phyloP scores from a whole-genome alignment of 2,113 vertebrate species.

The Dicentrarchus labrax region DNA sequence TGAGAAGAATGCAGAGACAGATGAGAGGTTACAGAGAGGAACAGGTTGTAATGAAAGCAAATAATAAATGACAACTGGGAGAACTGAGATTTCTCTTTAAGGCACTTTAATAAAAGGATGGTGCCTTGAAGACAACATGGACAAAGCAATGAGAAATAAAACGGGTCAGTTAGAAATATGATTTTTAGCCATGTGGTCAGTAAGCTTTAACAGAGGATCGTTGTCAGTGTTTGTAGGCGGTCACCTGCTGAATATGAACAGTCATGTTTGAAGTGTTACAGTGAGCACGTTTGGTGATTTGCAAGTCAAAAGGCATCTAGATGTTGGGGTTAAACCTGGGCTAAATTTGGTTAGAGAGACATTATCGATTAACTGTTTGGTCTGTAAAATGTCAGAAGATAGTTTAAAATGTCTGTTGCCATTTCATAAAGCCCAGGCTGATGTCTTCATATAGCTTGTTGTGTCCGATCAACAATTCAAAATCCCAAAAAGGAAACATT shows the following conservation, averaged over 20 bases:
- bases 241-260: conserved; percentile 7
- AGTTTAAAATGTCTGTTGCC: not conserved
- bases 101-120: conserved; percentile 39
- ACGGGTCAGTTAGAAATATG: conserved; percentile 26
- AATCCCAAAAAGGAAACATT: not conserved
- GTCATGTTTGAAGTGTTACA: not conserved
- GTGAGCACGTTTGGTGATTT: not conserved
- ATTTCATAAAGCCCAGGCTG: too few relatives aligned
- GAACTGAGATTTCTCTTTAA: conserved; percentile 58
- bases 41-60: conserved; percentile 67
- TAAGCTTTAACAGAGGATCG: conserved; percentile 11
- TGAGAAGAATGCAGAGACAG: conserved; percentile 83
- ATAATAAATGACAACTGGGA: conserved; percentile 66
- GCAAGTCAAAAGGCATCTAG: not conserved
- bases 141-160: conserved; percentile 66
- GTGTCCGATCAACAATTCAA: not conserved
- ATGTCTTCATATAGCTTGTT: not conserved
- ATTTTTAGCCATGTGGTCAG: conserved; percentile 38
- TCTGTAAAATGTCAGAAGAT: not conserved
- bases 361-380: not conserved
- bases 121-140: conserved; percentile 52
- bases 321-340: not conserved
- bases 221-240: not conserved
- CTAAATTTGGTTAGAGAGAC: not conserved
- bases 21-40: conserved; percentile 76